Base-by-base conservation (phyloP, 2,888 invertebrate species). In the Exephanes ischioxanthus region DNA sequence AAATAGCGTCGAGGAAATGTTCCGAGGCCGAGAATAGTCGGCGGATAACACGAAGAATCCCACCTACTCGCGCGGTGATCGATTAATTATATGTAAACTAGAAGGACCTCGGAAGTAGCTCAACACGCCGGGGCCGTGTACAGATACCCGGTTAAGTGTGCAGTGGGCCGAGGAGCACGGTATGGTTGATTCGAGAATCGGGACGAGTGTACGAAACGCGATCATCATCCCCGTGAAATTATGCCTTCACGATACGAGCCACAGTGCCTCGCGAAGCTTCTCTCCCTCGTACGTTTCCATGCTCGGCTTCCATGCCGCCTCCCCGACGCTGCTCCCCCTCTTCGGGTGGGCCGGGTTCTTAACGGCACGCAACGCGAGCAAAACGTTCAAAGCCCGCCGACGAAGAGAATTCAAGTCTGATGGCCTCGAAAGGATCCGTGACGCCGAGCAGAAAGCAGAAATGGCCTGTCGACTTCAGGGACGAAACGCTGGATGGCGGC, bases 391-490 rank as follows among this genome's bases (percentile, higher is more conserved):
- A 78, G 75, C 72, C 80, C 45, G 63, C 61, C 68, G 48, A 55
- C 30, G 55, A 73, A 30, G 66, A 6, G 79, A 58, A 48, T 66
- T 53, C 70, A 16, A 55, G 51, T 61, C 30, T 33, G 16, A 63
- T 63, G 71, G 55, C 67, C 51, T 37, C 58, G 70, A 30, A 85
- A 53, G 72, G 76, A 58, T 61, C 26, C 68, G 81, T 85, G 82
- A 81, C 73, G 73, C 22, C 61, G 79, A 19, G 63, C 75, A 67
- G 58, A 58, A 58, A 82, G 82, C 67, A 79, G 75, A 76, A 85
- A 80, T 83, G 79, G 75, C 75, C 82, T 85, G 82, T 82, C 85
- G 79, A 75, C 75, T 85, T 82, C 80, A n/a, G 48, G 48, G 75
- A 82, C 75, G 66, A 55, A 63, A 45, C 19, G 51, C 45, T 53